Base-by-base conservation (phyloP, 2,888 invertebrate genomes). In the Melinaea marsaeus region DNA sequence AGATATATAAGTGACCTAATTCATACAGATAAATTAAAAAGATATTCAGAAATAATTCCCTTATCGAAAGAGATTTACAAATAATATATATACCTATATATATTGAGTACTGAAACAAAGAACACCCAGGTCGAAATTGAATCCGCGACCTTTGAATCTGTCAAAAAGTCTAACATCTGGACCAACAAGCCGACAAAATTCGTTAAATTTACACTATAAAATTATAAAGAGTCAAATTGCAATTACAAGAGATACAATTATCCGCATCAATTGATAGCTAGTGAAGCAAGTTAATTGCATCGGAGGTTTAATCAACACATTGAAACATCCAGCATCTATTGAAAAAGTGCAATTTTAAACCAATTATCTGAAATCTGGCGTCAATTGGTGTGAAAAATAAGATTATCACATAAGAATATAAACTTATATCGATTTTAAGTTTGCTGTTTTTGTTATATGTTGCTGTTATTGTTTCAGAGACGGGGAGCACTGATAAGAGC, bases 401-500 rank as follows among this genome's bases (percentile, higher is more conserved):
- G 11, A 42, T 42, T 42, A 42, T 42, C 37, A 42, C 11, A 9
- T 42, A 7, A 42, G 42, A 42, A 9, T 42, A 7, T 42, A 42
- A 22, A 7, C 4, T 42, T 9, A 42, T 6, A 37, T 37, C 1
- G 54, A 33, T 11, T 3, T 22, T 5, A 13, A 58, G 32, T 57
- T 57, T 46, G 2, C n/a, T 9, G 7, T 22, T 58, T 58, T n/a
- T 33, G 22, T 6, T 48, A 42, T 9, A 9, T 9, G 11, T 5
- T 42, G 42, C 11, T 7, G 11, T 9, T 71, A 78, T 79, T 79
- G 76, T 87, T 94, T 66, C 92, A 94, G 94, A 93, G 92, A 93
- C 92, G 91, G 93, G 93, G 90, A 92, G 91, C 90, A 91, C 92
- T 86, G 92, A 91, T 86, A 91, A 92, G 93, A 94, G 94, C 94